phyloP scores from a whole-genome alignment of 2,888 invertebrate genomes.

The Drosophila nr. medialis region DNA sequence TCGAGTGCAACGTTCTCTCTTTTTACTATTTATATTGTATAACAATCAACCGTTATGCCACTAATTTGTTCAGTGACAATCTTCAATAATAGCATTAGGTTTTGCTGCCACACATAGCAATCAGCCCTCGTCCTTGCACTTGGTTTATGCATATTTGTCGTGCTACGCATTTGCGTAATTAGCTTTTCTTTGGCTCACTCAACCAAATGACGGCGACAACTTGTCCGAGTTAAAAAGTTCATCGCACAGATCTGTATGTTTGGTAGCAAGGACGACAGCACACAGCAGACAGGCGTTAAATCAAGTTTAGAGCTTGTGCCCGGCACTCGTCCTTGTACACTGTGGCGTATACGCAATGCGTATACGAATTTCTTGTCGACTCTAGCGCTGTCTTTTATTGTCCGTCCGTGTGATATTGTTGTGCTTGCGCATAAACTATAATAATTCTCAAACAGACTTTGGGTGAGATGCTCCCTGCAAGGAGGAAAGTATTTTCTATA shows the following conservation, averaged over 20 bases:
- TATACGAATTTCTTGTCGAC: slow-evolving; percentile 10
- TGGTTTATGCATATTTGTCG: slow-evolving; percentile 17
- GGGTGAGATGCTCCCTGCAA: slow-evolving; percentile 2
- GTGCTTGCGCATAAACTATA: slow-evolving; percentile 75
- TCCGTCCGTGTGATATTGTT: slow-evolving; percentile 26
- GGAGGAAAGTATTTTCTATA: neutral
- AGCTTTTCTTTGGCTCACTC: slow-evolving; percentile 26
- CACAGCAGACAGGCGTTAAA: slow-evolving; percentile 43
- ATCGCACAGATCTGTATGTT: slow-evolving; percentile 20
- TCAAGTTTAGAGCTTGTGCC: slow-evolving; percentile 44
- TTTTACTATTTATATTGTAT: neutral
- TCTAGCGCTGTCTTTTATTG: neutral
- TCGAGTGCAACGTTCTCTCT: neutral
- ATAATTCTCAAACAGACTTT: slow-evolving; percentile 51
- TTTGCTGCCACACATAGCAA: slow-evolving; percentile 7
- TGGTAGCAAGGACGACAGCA: slow-evolving; percentile 2
- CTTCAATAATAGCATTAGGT: slow-evolving; percentile 17
- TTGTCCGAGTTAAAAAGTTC: slow-evolving; percentile 48
- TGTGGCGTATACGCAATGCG: slow-evolving; percentile 42
- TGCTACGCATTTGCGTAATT: slow-evolving; percentile 49
- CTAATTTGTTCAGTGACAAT: neutral
- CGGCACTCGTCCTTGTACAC: neutral
- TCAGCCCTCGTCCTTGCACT: slow-evolving; percentile 18
- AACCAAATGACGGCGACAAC: slow-evolving; percentile 55
- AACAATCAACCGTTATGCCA: neutral